Evolutionary conservation across 2,113 vertebrate genomes (phyloP), one percentile per base, ranked within the genome.

Genomic region (Microtus montanus): DNA sequence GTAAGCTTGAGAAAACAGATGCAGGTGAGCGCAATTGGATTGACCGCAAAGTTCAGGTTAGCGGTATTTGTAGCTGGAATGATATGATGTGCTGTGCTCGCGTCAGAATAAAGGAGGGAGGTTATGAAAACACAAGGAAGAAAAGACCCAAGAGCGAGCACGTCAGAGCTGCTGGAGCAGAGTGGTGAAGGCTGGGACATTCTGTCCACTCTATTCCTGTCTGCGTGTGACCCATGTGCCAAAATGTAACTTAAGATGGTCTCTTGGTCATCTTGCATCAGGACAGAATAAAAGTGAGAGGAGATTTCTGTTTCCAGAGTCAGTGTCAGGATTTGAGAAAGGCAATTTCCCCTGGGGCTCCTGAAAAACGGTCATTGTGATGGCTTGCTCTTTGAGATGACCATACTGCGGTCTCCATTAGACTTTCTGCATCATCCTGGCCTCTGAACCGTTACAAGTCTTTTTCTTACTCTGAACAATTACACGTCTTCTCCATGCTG

Each of bases 1-100:
- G 1, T 95, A 96, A 64, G 73, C 96, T 96, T 44, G 73, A 71
- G 68, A 20, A 58, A 78, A 83, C 93, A 92, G 26, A 20, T 7
- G 6, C 0, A 84, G 12, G 71, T 92, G 41, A 95, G 66, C 82
- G 10, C 33, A 38, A 70, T 26, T 41, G 22, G 64, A 24, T 79
- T 84, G 7, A 61, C 17, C 11, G 0, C 4, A 41, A n/a, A 9
- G 33, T 86, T 80, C 49, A 64, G n/a, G n/a, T 26, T 71, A 75
- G 61, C 33, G 20, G 54, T 49, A 47, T 33, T 22, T 20, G 30
- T 49, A 64, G 52, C 71, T 15, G 38, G 33, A 54, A 63, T 24
- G 10, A 61, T 49, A 24, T 41, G 8, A 68, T 41, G 14, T 19
- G 8, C 20, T 11, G 54, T 49, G 44, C 44, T 44, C 44, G 1